Conservation (phyloP, 2,888 invertebrate species). For the Eupelmus urozonus region DNA sequence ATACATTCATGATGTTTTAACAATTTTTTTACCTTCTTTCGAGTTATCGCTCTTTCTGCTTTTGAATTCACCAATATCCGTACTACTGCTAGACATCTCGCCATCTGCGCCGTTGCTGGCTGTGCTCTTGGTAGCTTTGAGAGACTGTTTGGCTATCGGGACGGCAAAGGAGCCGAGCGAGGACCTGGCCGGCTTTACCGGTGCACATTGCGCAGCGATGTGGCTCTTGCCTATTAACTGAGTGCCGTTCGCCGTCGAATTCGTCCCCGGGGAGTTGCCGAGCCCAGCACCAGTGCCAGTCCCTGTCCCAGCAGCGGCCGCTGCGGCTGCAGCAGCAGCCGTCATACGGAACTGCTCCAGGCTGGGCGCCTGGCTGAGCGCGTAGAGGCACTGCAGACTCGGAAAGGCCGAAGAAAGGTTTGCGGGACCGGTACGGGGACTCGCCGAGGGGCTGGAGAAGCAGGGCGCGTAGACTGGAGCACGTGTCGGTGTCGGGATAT, state of each 20-base stretch:
- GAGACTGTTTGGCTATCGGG: slow-evolving; percentile 66
- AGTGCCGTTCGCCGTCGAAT: slow-evolving; percentile 58
- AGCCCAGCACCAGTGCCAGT: no score
- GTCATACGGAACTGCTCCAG: slow-evolving; percentile 66
- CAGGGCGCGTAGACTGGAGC: slow-evolving; percentile 70
- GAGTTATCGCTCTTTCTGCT: slow-evolving; percentile 29
- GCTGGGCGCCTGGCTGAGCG: slow-evolving; percentile 64
- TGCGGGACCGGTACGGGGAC: slow-evolving; percentile 46
- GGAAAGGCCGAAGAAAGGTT: slow-evolving; percentile 68
- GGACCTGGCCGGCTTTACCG: slow-evolving; percentile 68
- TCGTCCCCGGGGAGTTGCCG: neutral
- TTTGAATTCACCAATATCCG: slow-evolving; percentile 1
- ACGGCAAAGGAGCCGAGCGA: slow-evolving; percentile 68
- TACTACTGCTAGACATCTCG: neutral
- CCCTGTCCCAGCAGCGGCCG: slow-evolving; percentile 7
- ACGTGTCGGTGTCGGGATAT: slow-evolving; percentile 64
- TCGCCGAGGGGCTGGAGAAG: slow-evolving; percentile 60
- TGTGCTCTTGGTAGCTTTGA: neutral
- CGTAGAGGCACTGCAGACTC: slow-evolving; percentile 67
- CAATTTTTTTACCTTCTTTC: slow-evolving; percentile 44
- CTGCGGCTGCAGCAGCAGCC: slow-evolving; percentile 21
- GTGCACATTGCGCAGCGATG: slow-evolving; percentile 71
- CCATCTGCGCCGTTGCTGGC: neutral
- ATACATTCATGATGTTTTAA: neutral
- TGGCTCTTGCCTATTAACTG: slow-evolving; percentile 68